These are phyloP conservation scores for Athalia circularis DNA, from an alignment of 2,888 invertebrate genomes.

Conservation along the genomic window DNA sequence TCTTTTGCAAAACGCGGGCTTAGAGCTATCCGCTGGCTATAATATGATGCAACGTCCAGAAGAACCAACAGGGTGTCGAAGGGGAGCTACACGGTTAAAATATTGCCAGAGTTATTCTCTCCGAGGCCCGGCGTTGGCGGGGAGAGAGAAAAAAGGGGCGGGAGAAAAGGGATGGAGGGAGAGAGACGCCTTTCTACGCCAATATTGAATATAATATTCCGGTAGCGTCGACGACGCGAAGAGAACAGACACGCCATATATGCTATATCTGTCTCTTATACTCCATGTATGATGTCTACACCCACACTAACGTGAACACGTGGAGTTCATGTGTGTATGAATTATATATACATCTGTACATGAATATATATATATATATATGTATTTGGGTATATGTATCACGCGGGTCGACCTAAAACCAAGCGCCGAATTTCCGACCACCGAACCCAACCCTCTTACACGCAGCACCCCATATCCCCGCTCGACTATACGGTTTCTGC, in stretches of 20 bases:
- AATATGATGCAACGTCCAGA: too few species aligned
- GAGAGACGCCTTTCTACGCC: constrained; percentile 5
- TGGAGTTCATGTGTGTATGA: neutral
- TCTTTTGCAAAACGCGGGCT: too few species aligned
- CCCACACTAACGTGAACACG: too few species aligned
- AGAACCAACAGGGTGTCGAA: constrained; percentile 33
- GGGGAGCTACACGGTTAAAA: constrained; percentile 61
- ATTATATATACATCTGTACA: neutral
- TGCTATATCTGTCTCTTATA: too few species aligned
- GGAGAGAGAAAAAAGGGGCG: constrained; percentile 54
- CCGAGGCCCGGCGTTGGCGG: constrained; percentile 54
- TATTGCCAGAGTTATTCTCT: constrained; percentile 66
- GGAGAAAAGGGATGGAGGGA: neutral
- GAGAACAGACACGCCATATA: constrained; percentile 14
- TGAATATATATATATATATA: neutral
- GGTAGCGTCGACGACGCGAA: constrained; percentile 6
- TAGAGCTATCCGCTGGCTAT: too few species aligned
- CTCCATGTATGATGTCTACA: neutral
- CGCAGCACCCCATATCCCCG: constrained; percentile 11
- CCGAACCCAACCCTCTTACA: constrained; percentile 38
- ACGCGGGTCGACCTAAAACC: constrained; percentile 28
- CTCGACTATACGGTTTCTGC: neutral
- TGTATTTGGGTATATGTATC: constrained; percentile 10
- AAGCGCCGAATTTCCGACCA: constrained; percentile 27
- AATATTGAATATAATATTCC: constrained; percentile 69